Conservation (phyloP, 2,888 invertebrate genomes). For the Drosophila silvestris region DNA sequence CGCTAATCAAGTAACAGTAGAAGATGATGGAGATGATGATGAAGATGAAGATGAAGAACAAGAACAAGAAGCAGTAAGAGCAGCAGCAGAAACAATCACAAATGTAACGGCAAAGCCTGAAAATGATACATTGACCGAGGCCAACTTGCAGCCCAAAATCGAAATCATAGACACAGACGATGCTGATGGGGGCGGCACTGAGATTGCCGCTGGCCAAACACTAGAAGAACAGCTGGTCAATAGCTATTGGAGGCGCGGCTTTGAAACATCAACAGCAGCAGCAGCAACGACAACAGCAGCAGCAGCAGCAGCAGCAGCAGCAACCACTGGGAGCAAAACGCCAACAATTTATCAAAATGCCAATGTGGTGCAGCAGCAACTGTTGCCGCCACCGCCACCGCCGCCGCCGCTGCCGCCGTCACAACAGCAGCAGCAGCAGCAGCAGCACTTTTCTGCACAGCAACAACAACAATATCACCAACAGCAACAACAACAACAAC, state of each 20-base stretch:
- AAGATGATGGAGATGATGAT: slow-evolving; percentile 16
- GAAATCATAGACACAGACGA: slow-evolving; percentile 51
- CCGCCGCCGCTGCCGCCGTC: slow-evolving; percentile 56
- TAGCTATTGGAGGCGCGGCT: slow-evolving; percentile 90
- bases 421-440: slow-evolving; percentile 48
- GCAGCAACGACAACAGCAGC: slow-evolving; percentile 51
- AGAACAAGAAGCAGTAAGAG: not conserved
- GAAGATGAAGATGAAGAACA: slow-evolving; percentile 9
- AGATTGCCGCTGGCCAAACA: slow-evolving; percentile 43
- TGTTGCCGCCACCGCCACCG: slow-evolving; percentile 85
- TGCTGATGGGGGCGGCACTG: slow-evolving; percentile 16
- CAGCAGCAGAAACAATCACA: slow-evolving; percentile 16
- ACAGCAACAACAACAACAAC: slow-evolving; percentile 58
- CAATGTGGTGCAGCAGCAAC: slow-evolving; percentile 69
- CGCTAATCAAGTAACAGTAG: slow-evolving; percentile 26
- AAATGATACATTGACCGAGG: slow-evolving; percentile 32
- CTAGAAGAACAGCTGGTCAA: slow-evolving; percentile 93
- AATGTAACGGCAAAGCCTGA: slow-evolving; percentile 23
- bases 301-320: not conserved
- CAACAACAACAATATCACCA: slow-evolving; percentile 55
- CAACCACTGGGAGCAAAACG: slow-evolving; percentile 73
- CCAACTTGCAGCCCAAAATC: slow-evolving; percentile 45
- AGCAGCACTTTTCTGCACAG: slow-evolving; percentile 51
- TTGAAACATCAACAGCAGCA: slow-evolving; percentile 85
- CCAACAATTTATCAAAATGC: slow-evolving; percentile 82